Conservation (phyloP, 2,888 invertebrate genomes). For the Xestia sexstrigata region DNA sequence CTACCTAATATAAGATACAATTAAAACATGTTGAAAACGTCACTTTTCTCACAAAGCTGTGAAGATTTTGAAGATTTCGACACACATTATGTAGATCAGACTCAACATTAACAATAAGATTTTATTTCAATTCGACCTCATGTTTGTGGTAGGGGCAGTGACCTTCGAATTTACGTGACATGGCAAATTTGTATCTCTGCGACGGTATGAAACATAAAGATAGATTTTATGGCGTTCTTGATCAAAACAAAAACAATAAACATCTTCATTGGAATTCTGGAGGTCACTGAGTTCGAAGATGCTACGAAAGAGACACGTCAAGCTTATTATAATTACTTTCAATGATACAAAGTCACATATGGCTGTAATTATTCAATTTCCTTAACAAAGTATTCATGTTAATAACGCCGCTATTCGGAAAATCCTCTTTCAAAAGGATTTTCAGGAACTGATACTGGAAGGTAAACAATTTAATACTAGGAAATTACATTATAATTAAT, state of each 20-base stretch:
- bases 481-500: background rate
- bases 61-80: conserved; percentile 28
- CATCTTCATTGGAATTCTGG: background rate
- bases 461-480: background rate
- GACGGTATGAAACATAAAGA: conserved; percentile 17
- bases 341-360: background rate
- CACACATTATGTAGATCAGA: conserved; percentile 29
- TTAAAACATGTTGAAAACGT: background rate
- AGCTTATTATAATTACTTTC: background rate
- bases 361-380: background rate
- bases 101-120: conserved; percentile 50
- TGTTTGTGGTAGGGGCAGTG: conserved; percentile 40
- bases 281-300: background rate
- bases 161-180: conserved; percentile 42
- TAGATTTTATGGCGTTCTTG: conserved; percentile 21
- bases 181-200: conserved; percentile 14
- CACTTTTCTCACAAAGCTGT: conserved; percentile 30
- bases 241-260: conserved; percentile 3
- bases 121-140: conserved; percentile 61
- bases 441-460: background rate
- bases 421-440: background rate
- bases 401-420: background rate
- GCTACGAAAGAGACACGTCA: background rate
- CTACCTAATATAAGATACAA: background rate
- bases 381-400: background rate